Base-by-base conservation (phyloP, 1,140 invertebrate species). In the Ganaspis sp. region DNA sequence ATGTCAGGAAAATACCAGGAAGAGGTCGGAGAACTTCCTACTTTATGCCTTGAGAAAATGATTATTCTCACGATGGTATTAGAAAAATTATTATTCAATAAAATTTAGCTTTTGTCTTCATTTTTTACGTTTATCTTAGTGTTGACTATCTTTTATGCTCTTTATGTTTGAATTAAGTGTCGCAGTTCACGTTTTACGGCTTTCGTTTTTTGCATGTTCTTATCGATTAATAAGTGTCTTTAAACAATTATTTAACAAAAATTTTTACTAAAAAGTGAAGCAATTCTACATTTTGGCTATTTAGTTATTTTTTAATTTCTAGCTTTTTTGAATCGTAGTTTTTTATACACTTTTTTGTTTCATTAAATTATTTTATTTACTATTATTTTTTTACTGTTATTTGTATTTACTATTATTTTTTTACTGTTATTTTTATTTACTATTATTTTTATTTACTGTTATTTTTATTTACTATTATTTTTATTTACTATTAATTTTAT, bases 1-100 rank as follows among this genome's bases (percentile, higher is more conserved):
- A 64, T 64, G 58, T 64, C 26, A 64, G 23, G 26, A 1, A 64
- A 64, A 64, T 64, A 64, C 23, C 58, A 64, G 58, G 58, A 64
- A 4, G 23, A 64, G 58, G 58, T 64, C 26, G 11, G 12, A 64
- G 58, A 29, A 34, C 58, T 64, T 64, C 26, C 23, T 49, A 49
- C 42, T 64, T 64, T 64, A 64, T 29, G 26, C 23, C 21, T 64
- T n/a, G 23, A 64, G 58, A 29, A 64, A 34, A 64, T n/a, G 11
- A 64, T 64, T 34, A 4, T 64, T n/a, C 23, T 64, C 19, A 23
- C 8, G 9, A 29, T 29, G 3, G 11, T 64, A 64, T 64, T 64
- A 6, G 21, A 29, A 15, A 4, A 4, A 64, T 15, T 15, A 64
- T 64, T 64, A 29, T 29, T 26, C 15, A 58, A 26, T 26, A 64